These are phyloP conservation scores for Lithobius niger DNA, from an alignment of 1,140 invertebrate species.

Conservation along the genomic window DNA sequence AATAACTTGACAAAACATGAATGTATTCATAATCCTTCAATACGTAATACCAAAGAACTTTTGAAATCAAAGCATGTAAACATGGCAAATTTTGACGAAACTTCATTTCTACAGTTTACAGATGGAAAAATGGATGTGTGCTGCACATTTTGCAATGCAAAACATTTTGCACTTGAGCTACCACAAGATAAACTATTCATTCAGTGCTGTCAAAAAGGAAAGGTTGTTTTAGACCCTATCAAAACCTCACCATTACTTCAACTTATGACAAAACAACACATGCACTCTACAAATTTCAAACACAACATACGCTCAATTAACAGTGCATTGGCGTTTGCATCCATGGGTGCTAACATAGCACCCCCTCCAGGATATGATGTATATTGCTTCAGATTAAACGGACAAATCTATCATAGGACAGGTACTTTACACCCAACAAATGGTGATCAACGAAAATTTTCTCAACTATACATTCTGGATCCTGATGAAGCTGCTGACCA, in stretches of 20 bases:
- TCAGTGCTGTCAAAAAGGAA: not conserved
- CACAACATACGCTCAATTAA: not conserved
- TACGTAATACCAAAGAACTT: no score
- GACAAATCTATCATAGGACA: not conserved
- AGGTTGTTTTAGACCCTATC: not conserved
- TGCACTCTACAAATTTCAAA: not conserved
- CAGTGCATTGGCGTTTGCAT: not conserved
- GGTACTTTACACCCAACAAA: not conserved
- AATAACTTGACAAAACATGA: no score
- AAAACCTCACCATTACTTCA: not conserved
- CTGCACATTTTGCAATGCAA: not conserved
- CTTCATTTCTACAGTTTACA: no score
- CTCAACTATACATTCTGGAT: constrained; percentile 3
- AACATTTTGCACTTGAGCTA: not conserved
- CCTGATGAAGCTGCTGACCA: not conserved
- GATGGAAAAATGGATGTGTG: not conserved
- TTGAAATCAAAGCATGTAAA: no score
- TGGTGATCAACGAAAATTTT: not conserved
- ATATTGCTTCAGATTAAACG: constrained; percentile 1
- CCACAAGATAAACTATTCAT: not conserved
- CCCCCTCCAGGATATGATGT: not conserved
- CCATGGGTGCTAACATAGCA: not conserved
- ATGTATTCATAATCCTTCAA: no score
- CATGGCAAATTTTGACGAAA: no score
- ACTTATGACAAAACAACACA: not conserved